Evolutionary conservation across 2,113 vertebrate species (phyloP).

Genomic region (Cnemophilus loriae): DNA sequence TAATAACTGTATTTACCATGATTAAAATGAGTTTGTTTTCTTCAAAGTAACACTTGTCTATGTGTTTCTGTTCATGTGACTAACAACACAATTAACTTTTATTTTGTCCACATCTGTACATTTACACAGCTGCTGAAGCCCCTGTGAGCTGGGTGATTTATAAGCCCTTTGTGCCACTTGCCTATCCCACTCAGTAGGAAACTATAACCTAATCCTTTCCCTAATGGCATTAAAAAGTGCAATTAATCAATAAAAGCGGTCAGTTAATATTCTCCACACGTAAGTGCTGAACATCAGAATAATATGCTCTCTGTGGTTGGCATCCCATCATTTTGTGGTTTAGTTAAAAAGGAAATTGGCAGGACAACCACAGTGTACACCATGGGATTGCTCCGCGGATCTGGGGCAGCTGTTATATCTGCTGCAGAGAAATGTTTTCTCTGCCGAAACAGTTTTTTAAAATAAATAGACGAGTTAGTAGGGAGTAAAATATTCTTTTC

Average conservation of each 20-base stretch:
- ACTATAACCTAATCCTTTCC: constrained; percentile 15
- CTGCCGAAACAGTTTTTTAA: constrained; percentile 47
- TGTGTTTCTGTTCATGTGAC: neutral
- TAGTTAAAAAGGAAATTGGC: constrained; percentile 62
- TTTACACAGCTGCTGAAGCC: neutral
- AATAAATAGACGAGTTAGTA: constrained; percentile 46
- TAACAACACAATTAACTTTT: neutral
- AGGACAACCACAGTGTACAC: neutral
- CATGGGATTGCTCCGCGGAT: neutral
- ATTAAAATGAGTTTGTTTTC: neutral
- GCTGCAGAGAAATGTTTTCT: constrained; percentile 43
- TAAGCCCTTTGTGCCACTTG: constrained; percentile 32
- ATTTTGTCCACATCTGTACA: neutral
- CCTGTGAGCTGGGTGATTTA: constrained; percentile 8
- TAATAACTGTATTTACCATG: neutral
- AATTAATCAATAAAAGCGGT: constrained; percentile 45
- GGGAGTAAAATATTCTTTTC: constrained; percentile 53
- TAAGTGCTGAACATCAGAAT: neutral
- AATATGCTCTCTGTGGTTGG: constrained; percentile 20
- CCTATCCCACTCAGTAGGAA: constrained; percentile 7
- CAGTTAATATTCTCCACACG: constrained; percentile 53
- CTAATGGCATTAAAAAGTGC: neutral
- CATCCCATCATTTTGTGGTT: constrained; percentile 50
- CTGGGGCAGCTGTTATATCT: constrained; percentile 23
- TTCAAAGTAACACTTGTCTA: neutral